Conservation (phyloP, 2,113 vertebrate species). For the Camelus bactrianus region DNA sequence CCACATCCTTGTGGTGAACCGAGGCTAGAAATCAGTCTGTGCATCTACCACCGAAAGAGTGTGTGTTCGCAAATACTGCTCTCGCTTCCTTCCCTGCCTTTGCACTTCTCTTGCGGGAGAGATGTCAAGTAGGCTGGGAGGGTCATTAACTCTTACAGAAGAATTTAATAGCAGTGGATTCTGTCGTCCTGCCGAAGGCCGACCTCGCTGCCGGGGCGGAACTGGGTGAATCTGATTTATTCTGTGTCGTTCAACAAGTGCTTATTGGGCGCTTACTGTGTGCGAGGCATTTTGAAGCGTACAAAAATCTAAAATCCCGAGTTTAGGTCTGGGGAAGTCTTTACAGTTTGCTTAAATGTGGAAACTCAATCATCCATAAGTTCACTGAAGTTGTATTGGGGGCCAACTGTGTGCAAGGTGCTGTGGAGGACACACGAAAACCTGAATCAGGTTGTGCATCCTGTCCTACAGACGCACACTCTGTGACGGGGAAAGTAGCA, state of each 20-base stretch:
- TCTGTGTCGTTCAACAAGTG: constrained; percentile 60
- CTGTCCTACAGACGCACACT: not conserved
- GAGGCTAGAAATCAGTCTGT: not conserved
- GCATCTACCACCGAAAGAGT: not conserved
- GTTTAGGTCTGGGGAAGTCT: not conserved
- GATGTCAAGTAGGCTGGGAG: not conserved
- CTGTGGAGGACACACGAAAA: not conserved
- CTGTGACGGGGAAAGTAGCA: not conserved
- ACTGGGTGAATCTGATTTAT: constrained; percentile 10
- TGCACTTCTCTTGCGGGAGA: not conserved
- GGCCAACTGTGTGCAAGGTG: not conserved
- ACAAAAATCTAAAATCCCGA: not conserved
- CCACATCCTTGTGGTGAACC: not conserved
- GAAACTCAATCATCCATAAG: not conserved
- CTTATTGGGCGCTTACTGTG: not conserved
- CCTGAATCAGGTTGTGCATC: accelerated
- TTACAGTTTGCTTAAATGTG: not conserved
- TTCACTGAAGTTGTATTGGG: not conserved
- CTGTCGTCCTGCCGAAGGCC: constrained; percentile 35
- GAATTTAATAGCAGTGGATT: not conserved
- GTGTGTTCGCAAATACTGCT: not conserved
- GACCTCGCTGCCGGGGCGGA: constrained; percentile 59
- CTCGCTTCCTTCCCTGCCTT: not conserved
- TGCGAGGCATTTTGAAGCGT: not conserved
- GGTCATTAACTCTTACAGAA: constrained; percentile 68